A percentile compares a stretch with the other conserved stretches of the same genome.
These are phyloP conservation scores for Mesembrinibis cayennensis DNA, from an alignment of 2,113 vertebrate species.

Conservation along the genomic window DNA sequence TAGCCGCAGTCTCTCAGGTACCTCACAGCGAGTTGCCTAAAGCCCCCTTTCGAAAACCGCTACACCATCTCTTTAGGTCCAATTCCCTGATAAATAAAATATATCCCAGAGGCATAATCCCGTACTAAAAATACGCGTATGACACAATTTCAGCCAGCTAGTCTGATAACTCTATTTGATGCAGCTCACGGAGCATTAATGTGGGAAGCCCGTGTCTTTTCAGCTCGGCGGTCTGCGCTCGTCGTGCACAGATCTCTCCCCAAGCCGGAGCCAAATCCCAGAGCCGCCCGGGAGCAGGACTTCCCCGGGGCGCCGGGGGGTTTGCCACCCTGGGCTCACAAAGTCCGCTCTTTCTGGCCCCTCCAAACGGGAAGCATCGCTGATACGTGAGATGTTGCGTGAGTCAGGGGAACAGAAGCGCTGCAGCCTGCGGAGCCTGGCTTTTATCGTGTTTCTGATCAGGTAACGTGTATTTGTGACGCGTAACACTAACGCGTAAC, in stretches of 20 bases:
- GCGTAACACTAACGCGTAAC: fast-evolving
- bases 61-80: background rate
- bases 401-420: background rate
- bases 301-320: fast-evolving
- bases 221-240: background rate
- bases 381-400: background rate
- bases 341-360: background rate
- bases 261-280: background rate
- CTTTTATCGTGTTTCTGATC: fast-evolving
- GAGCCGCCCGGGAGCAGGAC: background rate
- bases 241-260: fast-evolving
- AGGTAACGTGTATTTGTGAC: fast-evolving
- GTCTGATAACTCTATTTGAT: background rate
- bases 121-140: background rate
- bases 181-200: background rate
- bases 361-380: background rate
- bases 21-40: background rate
- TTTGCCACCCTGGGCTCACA: background rate
- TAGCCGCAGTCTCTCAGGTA: background rate
- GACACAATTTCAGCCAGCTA: background rate
- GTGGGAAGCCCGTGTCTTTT: background rate
- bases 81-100: background rate
- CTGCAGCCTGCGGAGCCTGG: background rate
- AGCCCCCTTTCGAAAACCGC: background rate
- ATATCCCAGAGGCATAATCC: background rate